Percentiles rank a stretch among this genome's conserved stretches.
These are phyloP conservation scores for Gastrophysa polygoni DNA, from an alignment of 2,888 invertebrate species.

Conservation along the genomic window DNA sequence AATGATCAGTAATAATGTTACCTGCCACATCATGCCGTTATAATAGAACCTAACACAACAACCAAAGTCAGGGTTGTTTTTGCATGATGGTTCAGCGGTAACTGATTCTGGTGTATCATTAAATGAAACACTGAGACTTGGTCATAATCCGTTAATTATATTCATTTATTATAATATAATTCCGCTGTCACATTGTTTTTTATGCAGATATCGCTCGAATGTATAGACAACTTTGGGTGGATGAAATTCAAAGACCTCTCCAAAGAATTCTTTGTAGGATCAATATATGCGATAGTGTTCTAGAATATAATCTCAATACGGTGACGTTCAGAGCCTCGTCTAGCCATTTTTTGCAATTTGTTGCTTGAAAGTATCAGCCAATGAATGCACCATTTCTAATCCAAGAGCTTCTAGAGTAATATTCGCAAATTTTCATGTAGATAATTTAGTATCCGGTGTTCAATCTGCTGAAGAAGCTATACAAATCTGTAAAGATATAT, in stretches of 20 bases:
- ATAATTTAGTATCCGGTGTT: constrained; percentile 21
- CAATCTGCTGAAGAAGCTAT: background rate
- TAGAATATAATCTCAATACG: constrained; percentile 38
- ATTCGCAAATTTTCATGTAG: background rate
- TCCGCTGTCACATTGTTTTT: constrained; percentile 23
- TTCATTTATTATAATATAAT: constrained; percentile 12
- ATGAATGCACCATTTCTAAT: background rate
- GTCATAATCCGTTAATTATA: no score
- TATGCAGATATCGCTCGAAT: constrained; percentile 27
- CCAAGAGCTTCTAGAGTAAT: constrained; percentile 15
- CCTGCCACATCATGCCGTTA: background rate
- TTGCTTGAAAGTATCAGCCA: constrained; percentile 10
- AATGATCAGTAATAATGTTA: background rate
- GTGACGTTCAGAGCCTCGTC: constrained; percentile 49
- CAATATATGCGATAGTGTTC: constrained; percentile 28
- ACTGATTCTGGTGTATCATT: constrained; percentile 22
- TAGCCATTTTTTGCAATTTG: constrained; percentile 28
- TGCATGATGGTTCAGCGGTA: constrained; percentile 18
- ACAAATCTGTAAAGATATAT: background rate
- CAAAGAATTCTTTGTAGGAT: constrained; percentile 52
- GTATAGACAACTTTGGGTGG: constrained; percentile 25
- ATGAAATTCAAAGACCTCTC: constrained; percentile 10
- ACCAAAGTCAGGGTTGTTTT: constrained; percentile 26
- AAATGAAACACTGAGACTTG: constrained; percentile 25
- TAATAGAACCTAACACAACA: background rate